Evolutionary conservation across 2,888 invertebrate genomes (phyloP).

Genomic region (Ellobium chinense): DNA sequence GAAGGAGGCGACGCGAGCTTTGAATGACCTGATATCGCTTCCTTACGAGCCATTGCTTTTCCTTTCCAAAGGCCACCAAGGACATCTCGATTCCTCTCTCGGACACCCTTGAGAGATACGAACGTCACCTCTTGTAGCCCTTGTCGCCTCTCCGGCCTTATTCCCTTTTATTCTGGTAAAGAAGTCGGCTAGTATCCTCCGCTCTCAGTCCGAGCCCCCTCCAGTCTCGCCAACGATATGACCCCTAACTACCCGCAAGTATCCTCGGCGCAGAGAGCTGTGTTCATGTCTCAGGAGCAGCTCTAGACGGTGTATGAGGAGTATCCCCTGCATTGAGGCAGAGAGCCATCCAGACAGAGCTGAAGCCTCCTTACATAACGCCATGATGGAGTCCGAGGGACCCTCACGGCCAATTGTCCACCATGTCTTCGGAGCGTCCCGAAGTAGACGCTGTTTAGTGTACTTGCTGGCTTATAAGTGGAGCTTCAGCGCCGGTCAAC

Average conservation of each 20-base stretch:
- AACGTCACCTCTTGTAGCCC: background rate
- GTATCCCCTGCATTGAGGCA: background rate
- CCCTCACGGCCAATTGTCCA: constrained; percentile 22
- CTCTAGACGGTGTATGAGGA: background rate
- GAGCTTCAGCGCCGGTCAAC: background rate
- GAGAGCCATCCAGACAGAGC: background rate
- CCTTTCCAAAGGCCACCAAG: background rate
- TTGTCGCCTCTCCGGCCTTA: background rate
- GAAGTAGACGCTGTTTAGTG: background rate
- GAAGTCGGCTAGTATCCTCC: constrained; percentile 2
- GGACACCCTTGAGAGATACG: background rate
- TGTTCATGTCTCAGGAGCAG: background rate
- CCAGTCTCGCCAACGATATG: background rate
- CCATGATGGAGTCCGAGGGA: constrained; percentile 25
- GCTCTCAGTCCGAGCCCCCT: background rate
- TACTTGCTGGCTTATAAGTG: background rate
- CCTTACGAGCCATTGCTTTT: background rate
- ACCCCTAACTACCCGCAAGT: constrained; percentile 28
- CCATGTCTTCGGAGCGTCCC: background rate
- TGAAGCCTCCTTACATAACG: constrained; percentile 33
- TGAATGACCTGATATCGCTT: too few relatives aligned
- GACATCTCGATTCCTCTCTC: background rate
- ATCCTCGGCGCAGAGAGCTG: constrained; percentile 3
- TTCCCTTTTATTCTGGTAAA: background rate
- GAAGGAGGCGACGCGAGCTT: too few relatives aligned